A percentile compares a stretch with the other conserved stretches of the same genome.
These are phyloP conservation scores for Hyaena hyaena DNA, from an alignment of 2,113 vertebrate species.

Conservation along the genomic window DNA sequence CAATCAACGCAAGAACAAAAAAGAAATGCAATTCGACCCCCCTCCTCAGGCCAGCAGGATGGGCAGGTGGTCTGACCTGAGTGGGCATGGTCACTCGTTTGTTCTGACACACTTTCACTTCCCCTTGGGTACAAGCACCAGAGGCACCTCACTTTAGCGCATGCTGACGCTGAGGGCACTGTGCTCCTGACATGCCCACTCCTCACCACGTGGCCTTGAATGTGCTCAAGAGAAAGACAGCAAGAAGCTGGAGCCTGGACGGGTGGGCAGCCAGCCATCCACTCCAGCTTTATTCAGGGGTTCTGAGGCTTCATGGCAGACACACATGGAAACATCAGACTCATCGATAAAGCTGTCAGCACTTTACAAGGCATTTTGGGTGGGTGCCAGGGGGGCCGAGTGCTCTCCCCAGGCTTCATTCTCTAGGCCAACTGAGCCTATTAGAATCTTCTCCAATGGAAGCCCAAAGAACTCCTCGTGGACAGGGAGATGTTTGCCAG, in stretches of 20 bases:
- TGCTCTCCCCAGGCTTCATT: not conserved
- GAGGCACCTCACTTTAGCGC: rapidly evolving
- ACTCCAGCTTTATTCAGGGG: not conserved
- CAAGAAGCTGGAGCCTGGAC: not conserved
- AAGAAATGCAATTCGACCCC: rapidly evolving
- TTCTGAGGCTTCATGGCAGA: rapidly evolving
- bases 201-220: rapidly evolving
- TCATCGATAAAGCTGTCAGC: not conserved
- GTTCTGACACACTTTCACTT: not conserved
- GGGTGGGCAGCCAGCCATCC: not conserved
- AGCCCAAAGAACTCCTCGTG: rapidly evolving
- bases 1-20: not conserved
- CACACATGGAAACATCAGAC: rapidly evolving
- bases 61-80: not conserved
- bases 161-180: not conserved
- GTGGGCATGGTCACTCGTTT: rapidly evolving
- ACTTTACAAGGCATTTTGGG: not conserved
- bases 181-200: not conserved
- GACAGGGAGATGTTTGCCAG: rapidly evolving
- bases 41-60: not conserved
- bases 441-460: not conserved
- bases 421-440: not conserved
- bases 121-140: rapidly evolving
- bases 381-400: rapidly evolving
- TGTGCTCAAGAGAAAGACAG: not conserved